Evolutionary conservation across 2,888 invertebrate genomes (phyloP).

Genomic region (Opisthograptis luteolata): DNA sequence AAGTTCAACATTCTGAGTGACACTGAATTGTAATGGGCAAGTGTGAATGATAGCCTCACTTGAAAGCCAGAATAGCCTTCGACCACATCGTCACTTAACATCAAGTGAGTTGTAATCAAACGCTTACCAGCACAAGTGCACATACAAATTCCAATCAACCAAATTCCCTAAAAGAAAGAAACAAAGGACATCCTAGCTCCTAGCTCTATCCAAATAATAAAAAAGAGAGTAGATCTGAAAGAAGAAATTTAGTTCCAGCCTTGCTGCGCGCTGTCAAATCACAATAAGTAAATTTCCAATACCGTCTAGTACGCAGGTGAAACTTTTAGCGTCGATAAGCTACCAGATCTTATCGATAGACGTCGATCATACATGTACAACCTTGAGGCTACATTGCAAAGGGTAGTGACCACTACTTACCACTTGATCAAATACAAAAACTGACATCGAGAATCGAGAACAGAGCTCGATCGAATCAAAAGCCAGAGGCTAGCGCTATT

Average conservation of each 20-base stretch:
- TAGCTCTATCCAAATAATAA: too few relatives aligned
- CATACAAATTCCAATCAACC: too few relatives aligned
- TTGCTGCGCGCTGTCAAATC: not conserved
- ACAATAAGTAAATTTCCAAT: not conserved
- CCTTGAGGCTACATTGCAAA: constrained; percentile 16
- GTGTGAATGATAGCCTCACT: not conserved
- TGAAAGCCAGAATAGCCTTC: not conserved
- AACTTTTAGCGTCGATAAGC: constrained; percentile 3
- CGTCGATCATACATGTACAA: constrained; percentile 8
- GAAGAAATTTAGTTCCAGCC: too few relatives aligned
- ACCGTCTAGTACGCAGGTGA: constrained; percentile 6
- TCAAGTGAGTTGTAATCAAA: too few relatives aligned
- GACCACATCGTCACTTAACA: too few relatives aligned
- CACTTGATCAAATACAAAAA: constrained; percentile 17
- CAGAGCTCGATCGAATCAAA: constrained; percentile 8
- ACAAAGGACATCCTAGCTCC: too few relatives aligned
- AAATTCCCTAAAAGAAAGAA: too few relatives aligned
- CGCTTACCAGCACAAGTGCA: too few relatives aligned
- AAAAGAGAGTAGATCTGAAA: too few relatives aligned
- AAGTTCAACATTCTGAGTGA: too few relatives aligned
- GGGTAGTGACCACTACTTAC: constrained; percentile 5
- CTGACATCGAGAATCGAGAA: constrained; percentile 14
- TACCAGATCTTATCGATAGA: constrained; percentile 6
- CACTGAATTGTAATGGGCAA: not conserved
- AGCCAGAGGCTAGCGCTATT: constrained; percentile 4